Conservation (phyloP, 2,113 vertebrate species). For the Pygathrix nemaeus region DNA sequence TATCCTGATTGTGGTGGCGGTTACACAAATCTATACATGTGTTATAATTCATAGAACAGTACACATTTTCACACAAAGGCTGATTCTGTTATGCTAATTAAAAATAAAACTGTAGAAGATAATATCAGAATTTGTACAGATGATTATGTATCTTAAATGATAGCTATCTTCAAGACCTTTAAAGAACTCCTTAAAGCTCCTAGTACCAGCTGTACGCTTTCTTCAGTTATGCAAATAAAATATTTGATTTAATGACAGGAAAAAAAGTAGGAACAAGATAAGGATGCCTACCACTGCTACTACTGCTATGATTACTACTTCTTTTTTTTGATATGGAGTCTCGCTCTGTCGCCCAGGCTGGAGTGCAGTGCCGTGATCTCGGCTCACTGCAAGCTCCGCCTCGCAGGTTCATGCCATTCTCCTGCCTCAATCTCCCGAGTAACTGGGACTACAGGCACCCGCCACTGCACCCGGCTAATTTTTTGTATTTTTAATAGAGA, state of each 20-base stretch:
- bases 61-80: background rate
- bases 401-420: no score
- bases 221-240: conserved; percentile 60
- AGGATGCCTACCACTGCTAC: background rate
- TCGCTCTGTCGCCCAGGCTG: no score
- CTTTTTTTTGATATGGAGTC: no score
- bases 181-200: conserved; percentile 33
- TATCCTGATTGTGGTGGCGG: background rate
- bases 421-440: no score
- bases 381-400: no score
- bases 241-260: conserved; percentile 43
- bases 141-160: conserved; percentile 63
- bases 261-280: background rate
- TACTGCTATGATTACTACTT: background rate
- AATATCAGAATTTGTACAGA: conserved; percentile 63
- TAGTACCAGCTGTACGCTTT: background rate
- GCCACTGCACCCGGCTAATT: no score
- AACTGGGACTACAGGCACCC: rapidly evolving
- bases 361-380: no score
- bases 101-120: conserved; percentile 59
- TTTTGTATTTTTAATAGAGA: no score
- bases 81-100: background rate
- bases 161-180: conserved; percentile 45
- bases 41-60: background rate
- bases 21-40: background rate